Conservation (phyloP, 2,797 vertebrate genomes). For the Neostethus bicornis region DNA sequence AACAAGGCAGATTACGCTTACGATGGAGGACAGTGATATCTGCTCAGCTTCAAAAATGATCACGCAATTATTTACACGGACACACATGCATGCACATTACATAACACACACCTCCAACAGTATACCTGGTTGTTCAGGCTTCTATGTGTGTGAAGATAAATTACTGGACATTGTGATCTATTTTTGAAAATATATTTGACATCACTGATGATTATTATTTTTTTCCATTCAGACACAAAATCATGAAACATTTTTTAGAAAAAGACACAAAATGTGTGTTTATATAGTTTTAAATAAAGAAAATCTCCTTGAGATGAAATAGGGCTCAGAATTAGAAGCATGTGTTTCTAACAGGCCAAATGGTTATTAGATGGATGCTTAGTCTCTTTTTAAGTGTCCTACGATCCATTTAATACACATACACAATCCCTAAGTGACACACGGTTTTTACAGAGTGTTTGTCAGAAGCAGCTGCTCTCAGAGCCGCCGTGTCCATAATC, state of each 20-base stretch:
- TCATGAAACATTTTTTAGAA: conserved; percentile 8
- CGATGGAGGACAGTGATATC: conserved; percentile 83
- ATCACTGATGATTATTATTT: conserved; percentile 10
- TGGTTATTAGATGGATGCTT: conserved; percentile 29
- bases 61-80: conserved; percentile 8
- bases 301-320: conserved; percentile 14
- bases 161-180: not conserved
- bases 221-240: conserved; percentile 10
- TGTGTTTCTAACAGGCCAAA: conserved; percentile 43
- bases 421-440: conserved; percentile 54
- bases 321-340: conserved; percentile 15
- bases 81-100: conserved; percentile 18
- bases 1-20: conserved; percentile 95
- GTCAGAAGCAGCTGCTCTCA: conserved; percentile 74
- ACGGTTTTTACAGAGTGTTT: conserved; percentile 57
- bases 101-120: conserved; percentile 10
- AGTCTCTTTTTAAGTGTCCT: conserved; percentile 41
- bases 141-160: conserved; percentile 16
- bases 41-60: conserved; percentile 23
- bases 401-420: conserved; percentile 34
- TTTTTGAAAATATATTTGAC: conserved; percentile 20
- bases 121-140: conserved; percentile 1
- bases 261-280: conserved; percentile 1
- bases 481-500: conserved; percentile 61
- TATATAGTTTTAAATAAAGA: conserved; percentile 20